phyloP scores from a whole-genome alignment of 2,797 vertebrate genomes.

The Moxostoma hubbsi region DNA sequence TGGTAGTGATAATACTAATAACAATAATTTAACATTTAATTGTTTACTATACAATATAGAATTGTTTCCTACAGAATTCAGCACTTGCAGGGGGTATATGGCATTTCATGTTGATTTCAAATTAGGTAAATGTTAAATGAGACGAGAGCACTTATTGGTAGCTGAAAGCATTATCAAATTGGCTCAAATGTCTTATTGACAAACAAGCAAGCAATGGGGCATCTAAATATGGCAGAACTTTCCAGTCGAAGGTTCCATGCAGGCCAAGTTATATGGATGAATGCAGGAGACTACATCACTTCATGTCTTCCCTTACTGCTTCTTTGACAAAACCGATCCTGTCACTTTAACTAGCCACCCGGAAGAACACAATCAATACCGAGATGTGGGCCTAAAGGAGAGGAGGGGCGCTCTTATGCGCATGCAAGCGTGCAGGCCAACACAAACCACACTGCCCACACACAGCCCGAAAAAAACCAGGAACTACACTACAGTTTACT shows the following conservation, averaged over 20 bases:
- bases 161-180: no score
- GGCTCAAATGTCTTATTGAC: no score
- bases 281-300: background rate
- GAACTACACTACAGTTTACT: constrained; percentile 18
- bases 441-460: constrained; percentile 30
- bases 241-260: background rate
- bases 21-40: no score
- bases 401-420: background rate
- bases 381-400: background rate
- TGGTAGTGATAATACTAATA: no score
- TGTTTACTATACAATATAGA: no score
- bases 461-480: constrained; percentile 3
- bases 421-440: background rate
- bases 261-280: background rate
- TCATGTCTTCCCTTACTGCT: background rate
- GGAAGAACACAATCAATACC: background rate
- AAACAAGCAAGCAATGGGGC: no score
- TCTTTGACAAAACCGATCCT: background rate
- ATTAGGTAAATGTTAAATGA: no score
- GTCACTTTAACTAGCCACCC: background rate
- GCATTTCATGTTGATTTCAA: no score
- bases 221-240: no score
- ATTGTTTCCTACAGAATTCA: no score
- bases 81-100: no score
- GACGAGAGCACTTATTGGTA: no score